Percentiles rank a stretch among this genome's conserved stretches.
Conservation (phyloP, 2,113 vertebrate species). For the Clarias macrocephalus region DNA sequence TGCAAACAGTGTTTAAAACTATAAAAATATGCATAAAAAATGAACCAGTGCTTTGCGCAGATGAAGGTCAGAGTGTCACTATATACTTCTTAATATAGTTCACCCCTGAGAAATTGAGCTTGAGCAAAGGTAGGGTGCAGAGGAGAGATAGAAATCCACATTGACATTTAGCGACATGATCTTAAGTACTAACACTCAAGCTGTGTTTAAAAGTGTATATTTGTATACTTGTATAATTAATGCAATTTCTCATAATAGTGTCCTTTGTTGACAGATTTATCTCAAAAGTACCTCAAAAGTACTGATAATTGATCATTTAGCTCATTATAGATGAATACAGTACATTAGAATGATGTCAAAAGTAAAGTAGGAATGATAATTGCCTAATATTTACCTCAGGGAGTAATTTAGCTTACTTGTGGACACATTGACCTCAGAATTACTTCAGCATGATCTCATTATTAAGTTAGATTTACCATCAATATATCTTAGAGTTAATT, state of each 20-base stretch:
- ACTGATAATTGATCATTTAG: no score
- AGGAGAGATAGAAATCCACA: not conserved
- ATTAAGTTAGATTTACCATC: not conserved
- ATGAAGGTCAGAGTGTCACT: constrained; percentile 9
- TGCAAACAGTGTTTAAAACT: constrained; percentile 16
- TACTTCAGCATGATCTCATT: not conserved
- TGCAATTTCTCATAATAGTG: not conserved
- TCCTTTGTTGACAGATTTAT: not conserved
- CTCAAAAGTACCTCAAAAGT: not conserved
- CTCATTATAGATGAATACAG: not conserved
- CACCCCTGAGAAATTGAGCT: not conserved
- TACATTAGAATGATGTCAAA: not conserved
- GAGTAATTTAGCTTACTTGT: not conserved
- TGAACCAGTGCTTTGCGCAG: not conserved
- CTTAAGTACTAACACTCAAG: not conserved
- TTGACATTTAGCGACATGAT: not conserved
- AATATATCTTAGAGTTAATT: not conserved
- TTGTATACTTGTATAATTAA: not conserved
- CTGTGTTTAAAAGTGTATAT: not conserved
- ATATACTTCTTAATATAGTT: not conserved
- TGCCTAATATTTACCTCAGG: not conserved
- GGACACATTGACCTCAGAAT: not conserved
- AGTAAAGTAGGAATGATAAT: no score
- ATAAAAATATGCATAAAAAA: constrained; percentile 15
- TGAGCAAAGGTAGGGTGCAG: not conserved